Conservation (phyloP, 2,113 vertebrate genomes). For the Gallinago jamesoni region DNA sequence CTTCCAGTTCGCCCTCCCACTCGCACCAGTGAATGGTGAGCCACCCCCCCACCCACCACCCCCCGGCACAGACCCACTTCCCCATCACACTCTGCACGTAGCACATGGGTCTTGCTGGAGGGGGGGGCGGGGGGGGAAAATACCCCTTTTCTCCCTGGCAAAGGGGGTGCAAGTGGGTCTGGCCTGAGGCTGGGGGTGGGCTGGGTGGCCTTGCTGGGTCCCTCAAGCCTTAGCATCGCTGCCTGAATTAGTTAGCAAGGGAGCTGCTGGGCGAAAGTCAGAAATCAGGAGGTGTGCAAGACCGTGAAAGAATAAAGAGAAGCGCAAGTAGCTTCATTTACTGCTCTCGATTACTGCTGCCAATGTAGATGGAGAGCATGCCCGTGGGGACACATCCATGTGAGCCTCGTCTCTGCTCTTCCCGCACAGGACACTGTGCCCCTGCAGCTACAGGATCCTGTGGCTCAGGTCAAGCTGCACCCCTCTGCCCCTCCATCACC, state of each 20-base stretch:
- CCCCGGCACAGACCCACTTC: background rate
- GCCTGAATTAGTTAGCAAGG: background rate
- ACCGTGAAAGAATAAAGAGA: background rate
- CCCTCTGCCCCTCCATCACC: background rate
- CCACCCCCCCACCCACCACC: background rate
- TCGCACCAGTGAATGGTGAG: background rate
- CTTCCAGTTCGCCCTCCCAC: background rate
- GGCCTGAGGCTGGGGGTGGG: background rate
- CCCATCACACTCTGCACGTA: constrained; percentile 28
- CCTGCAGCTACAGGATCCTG: background rate
- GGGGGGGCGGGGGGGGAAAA: background rate
- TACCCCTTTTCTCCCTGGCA: background rate
- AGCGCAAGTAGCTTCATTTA: background rate
- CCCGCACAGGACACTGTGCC: background rate
- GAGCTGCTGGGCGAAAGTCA: background rate
- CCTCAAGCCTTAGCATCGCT: background rate
- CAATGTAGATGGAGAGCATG: background rate
- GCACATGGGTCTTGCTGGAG: background rate
- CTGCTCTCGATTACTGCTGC: background rate
- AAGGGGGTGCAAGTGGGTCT: background rate
- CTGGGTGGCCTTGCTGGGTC: background rate
- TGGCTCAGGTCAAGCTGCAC: background rate
- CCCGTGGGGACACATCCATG: background rate
- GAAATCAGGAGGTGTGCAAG: background rate
- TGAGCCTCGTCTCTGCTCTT: background rate